Evolutionary conservation across 2,888 invertebrate genomes (phyloP), one percentile per base, ranked within the genome.

Genomic region (Ecliptopera silaceata): DNA sequence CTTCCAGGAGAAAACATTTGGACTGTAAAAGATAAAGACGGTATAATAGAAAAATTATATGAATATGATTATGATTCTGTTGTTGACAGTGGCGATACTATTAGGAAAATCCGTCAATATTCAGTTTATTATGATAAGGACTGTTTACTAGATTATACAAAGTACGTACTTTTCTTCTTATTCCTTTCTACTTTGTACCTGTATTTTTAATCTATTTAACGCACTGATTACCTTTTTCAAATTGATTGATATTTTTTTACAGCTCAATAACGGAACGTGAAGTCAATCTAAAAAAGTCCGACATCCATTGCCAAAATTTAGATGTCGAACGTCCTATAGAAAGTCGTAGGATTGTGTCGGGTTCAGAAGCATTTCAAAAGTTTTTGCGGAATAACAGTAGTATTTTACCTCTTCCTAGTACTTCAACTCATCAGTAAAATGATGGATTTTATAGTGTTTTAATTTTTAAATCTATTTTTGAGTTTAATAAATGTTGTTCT

Each of bases 121-220:
- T 82, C 89, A 3, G 89, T 90, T 45, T 89, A 86, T 70, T 79
- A 77, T 48, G 88, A 89, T 59, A 86, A 84, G 48, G 87, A 89
- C 53, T 86, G 87, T 59, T 64, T 88, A 36, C 67, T 89, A 63
- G 86, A 88, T 71, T 80, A 77, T 62, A 64, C 75, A 47, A 78
- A 73, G 84, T 78, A 72, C 58, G 72, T 74, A 61, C 34, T 57
- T 62, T 20, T 32, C 57, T 60, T 46, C 31, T 1, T 17, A 34
- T 22, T 20, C 17, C 10, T 18, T 8, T 29, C 1, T 29, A 29
- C 29, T 29, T n/a, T n/a, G n/a, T n/a, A n/a, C n/a, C n/a, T n/a
- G n/a, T n/a, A 20, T 20, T 4, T 20, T 20, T 20, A 4, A 3
- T 4, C 20, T 26, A 26, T 26, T 26, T 8, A 0, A 26, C 8